These are phyloP conservation scores for Acleris laterana DNA, from an alignment of 2,888 invertebrate species.

Conservation along the genomic window DNA sequence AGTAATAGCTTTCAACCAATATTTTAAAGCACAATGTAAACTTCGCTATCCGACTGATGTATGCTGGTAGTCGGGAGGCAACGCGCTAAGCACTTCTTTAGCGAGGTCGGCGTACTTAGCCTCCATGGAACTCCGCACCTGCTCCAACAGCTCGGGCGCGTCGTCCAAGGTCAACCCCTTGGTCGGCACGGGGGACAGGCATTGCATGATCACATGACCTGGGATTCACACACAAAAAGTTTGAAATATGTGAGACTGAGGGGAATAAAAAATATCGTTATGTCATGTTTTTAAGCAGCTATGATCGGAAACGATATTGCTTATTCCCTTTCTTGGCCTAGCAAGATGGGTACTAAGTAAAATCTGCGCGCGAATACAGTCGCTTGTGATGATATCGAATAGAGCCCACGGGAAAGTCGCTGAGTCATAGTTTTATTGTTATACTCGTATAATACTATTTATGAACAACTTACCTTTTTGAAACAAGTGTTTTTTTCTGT, in stretches of 20 bases:
- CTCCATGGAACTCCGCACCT: conserved; percentile 59
- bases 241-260: too few species aligned
- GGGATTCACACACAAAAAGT: conserved; percentile 37
- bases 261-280: too few species aligned
- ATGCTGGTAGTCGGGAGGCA: conserved; percentile 38
- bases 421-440: too few species aligned
- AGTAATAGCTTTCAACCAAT: conserved; percentile 1
- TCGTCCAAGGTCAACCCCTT: conserved; percentile 61
- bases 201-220: conserved; percentile 69
- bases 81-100: conserved; percentile 55
- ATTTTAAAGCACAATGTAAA: neutral
- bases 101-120: conserved; percentile 56
- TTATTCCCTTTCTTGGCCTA: too few species aligned
- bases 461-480: conserved; percentile 50
- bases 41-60: conserved; percentile 19
- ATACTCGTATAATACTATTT: too few species aligned
- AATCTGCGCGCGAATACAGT: too few species aligned
- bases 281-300: too few species aligned
- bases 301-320: too few species aligned
- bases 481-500: conserved; percentile 53
- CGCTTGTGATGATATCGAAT: too few species aligned
- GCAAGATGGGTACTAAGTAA: too few species aligned
- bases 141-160: conserved; percentile 63
- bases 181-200: conserved; percentile 70
- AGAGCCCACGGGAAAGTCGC: too few species aligned